Percentiles rank a stretch among this genome's conserved stretches.
Conservation (phyloP, 2,113 vertebrate genomes). For the Clarias macrocephalus region DNA sequence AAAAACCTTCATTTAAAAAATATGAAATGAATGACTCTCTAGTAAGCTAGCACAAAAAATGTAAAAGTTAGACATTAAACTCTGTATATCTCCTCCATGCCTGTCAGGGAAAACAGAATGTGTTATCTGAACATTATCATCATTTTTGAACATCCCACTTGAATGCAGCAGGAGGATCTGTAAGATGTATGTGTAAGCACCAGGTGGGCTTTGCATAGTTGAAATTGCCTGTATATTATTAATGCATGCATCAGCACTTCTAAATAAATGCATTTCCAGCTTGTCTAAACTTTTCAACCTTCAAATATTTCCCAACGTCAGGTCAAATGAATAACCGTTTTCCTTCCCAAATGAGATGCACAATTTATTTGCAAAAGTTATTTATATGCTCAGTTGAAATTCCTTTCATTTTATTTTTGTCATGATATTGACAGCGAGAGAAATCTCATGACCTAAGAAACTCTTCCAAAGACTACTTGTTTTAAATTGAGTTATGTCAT, state of each 20-base stretch:
- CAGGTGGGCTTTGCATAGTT: constrained; percentile 23
- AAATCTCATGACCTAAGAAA: neutral
- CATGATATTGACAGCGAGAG: neutral
- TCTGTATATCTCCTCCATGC: neutral
- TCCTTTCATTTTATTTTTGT: neutral
- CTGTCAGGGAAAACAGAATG: constrained; percentile 10
- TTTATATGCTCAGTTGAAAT: constrained; percentile 2
- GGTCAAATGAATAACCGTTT: neutral
- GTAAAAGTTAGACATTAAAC: neutral
- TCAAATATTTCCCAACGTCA: neutral
- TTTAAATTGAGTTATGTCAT: neutral
- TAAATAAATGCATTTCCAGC: constrained; percentile 22
- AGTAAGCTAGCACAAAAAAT: neutral
- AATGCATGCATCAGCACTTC: neutral
- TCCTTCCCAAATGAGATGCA: neutral
- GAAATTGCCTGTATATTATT: constrained; percentile 21
- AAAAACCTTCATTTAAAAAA: neutral
- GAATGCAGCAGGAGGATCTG: constrained; percentile 13
- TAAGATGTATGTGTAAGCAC: neutral
- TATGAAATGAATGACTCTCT: neutral
- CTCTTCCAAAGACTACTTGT: neutral
- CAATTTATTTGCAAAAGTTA: neutral
- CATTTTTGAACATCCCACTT: neutral
- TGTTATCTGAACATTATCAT: constrained; percentile 8
- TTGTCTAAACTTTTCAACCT: constrained; percentile 4